Evolutionary conservation across 2,888 invertebrate genomes (phyloP), one percentile per base, ranked within the genome.

Genomic region (Siphlonurus alternatus): DNA sequence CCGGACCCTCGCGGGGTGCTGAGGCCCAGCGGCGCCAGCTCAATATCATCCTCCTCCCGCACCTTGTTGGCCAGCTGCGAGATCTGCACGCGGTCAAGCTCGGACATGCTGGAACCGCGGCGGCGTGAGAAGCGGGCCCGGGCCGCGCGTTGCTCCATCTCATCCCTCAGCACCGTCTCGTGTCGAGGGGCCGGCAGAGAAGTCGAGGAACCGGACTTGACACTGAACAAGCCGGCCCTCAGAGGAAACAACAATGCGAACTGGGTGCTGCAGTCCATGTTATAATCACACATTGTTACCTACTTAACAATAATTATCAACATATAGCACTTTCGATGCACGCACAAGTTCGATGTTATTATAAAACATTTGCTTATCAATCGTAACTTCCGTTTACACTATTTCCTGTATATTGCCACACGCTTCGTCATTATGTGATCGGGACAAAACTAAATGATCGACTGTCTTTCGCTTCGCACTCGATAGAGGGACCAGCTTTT

Each of bases 81-180:
- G 56, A 56, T 56, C 22, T 56, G 56, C 7, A 86, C 73, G 72
- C 85, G 86, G 73, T 87, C 86, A 71, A 88, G 77, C 70, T 88
- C 87, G 1, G 87, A 87, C 75, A 87, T 78, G 69, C 86, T 86
- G 0, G 86, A 87, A 0, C 87, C 85, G 1, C 87, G 80, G 2
- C 87, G 81, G 68, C 56, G 56, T n/a, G 19, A 56, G 5, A 87
- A 84, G 61, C 81, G 78, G 61, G 71, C 69, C 15, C 70, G 70
- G 2, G 68, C 64, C 2, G 69, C 67, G 25, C 38, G 22, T 24
- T 67, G 25, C 66, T 69, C 2, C 67, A 53, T 2, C 68, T 62
- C 22, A 70, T 69, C 22, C 72, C 72, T 7, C 69, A 71, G 25
- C 73, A 72, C 0, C 71, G 70, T 25, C 68, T 69, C n/a, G 72